These are phyloP conservation scores for Epiblema foenella DNA, from an alignment of 2,888 invertebrate genomes.

Conservation along the genomic window DNA sequence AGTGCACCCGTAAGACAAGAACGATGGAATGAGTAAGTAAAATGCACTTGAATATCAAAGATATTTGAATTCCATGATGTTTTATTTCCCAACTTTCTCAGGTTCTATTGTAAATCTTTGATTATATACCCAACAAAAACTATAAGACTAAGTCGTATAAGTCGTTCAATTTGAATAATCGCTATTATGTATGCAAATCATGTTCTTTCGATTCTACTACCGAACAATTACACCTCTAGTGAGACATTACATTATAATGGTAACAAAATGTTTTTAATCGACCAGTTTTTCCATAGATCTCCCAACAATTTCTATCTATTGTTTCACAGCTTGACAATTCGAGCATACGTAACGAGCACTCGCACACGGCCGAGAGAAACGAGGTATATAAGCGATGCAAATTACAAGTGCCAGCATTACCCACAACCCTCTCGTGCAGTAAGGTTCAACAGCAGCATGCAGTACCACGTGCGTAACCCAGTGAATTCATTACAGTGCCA, in stretches of 20 bases:
- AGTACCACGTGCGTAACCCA: conserved; percentile 77
- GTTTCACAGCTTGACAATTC: conserved; percentile 78
- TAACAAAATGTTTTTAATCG: conserved; percentile 55
- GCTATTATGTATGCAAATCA: conserved; percentile 47
- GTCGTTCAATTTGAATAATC: conserved; percentile 32
- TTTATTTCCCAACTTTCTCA: conserved; percentile 7
- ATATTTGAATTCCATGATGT: conserved; percentile 1
- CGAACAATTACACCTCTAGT: conserved; percentile 51
- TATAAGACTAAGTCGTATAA: not conserved
- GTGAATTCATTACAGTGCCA: conserved; percentile 46
- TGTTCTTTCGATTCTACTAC: conserved; percentile 49
- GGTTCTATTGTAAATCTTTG: not conserved
- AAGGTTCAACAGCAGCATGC: conserved; percentile 70
- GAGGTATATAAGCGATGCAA: conserved; percentile 83
- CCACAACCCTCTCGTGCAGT: conserved; percentile 75
- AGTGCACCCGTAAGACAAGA: not conserved
- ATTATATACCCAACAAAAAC: conserved; percentile 15
- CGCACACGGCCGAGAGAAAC: conserved; percentile 75
- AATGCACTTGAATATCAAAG: not conserved
- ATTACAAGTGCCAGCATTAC: conserved; percentile 78
- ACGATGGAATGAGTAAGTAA: not conserved
- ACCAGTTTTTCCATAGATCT: conserved; percentile 66
- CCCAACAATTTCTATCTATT: conserved; percentile 80
- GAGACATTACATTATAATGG: conserved; percentile 47
- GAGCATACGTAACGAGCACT: conserved; percentile 74